These are phyloP conservation scores for Acipenser ruthenus DNA, from an alignment of 2,797 vertebrate species.

Conservation along the genomic window DNA sequence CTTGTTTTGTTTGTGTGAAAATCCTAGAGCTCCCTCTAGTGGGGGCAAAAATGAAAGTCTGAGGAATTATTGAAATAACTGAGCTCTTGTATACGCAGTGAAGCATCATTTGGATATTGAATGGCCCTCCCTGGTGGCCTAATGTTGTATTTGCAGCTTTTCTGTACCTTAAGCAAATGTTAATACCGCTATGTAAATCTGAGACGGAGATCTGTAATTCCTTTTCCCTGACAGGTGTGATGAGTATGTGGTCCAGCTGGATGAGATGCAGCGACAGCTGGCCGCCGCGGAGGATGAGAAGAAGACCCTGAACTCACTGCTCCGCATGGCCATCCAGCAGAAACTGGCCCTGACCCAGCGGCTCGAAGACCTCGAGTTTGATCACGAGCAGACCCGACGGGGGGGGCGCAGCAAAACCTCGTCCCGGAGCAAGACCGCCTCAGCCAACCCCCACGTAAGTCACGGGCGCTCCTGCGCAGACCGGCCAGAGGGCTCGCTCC, in stretches of 20 bases:
- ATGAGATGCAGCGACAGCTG: conserved; percentile 96
- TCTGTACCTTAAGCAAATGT: too few relatives aligned
- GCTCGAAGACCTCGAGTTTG: conserved; percentile 90
- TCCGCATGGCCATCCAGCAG: conserved; percentile 98
- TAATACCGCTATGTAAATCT: too few relatives aligned
- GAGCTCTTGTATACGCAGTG: background rate
- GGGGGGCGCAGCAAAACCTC: conserved; percentile 69
- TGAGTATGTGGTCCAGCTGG: conserved; percentile 92
- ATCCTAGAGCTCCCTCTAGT: conserved; percentile 11
- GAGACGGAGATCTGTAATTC: background rate
- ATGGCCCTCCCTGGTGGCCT: too few relatives aligned
- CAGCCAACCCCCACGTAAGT: conserved; percentile 78
- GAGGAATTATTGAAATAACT: too few relatives aligned
- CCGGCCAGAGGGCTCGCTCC: conserved; percentile 51
- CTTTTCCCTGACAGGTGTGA: conserved; percentile 69
- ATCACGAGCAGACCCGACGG: conserved; percentile 83
- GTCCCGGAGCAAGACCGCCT: conserved; percentile 48
- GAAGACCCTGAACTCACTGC: conserved; percentile 94
- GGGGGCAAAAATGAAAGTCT: background rate
- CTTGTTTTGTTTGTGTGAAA: background rate
- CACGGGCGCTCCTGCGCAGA: conserved; percentile 71
- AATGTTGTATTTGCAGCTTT: too few relatives aligned
- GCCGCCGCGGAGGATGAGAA: conserved; percentile 95
- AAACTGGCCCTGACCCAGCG: conserved; percentile 96
- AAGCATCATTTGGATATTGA: too few relatives aligned